These are phyloP conservation scores for Chymomyza fuscimana DNA, from an alignment of 2,888 invertebrate species.

Conservation along the genomic window DNA sequence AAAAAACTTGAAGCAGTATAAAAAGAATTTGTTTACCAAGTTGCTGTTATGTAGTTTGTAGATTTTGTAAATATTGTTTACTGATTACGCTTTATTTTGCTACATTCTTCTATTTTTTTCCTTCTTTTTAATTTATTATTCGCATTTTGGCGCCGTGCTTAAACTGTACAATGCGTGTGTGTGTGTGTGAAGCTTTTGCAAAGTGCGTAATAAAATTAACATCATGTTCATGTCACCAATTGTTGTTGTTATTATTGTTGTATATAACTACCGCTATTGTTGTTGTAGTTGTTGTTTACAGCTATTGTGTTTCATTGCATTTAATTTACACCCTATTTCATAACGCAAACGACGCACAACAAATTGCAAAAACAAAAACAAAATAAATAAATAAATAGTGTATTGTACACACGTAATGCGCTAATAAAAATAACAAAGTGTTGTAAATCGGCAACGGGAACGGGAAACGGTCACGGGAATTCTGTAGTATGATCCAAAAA, in stretches of 20 bases:
- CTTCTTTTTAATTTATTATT: constrained; percentile 10
- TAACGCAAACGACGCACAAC: constrained; percentile 5
- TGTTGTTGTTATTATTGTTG: constrained; percentile 8
- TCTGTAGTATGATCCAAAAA: neutral
- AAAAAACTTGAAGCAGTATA: constrained; percentile 22
- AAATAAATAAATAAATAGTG: constrained; percentile 16
- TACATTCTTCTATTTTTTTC: constrained; percentile 22
- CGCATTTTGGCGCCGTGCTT: constrained; percentile 3
- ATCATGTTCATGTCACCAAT: neutral
- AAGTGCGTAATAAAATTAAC: constrained; percentile 1
- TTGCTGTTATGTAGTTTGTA: constrained; percentile 18
- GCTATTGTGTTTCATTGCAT: constrained; percentile 53
- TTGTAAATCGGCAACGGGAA: too few relatives aligned
- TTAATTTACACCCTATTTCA: constrained; percentile 61
- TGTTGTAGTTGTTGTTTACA: neutral
- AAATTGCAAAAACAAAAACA: constrained; percentile 18
- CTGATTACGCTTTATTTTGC: neutral
- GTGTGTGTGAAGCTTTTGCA: neutral
- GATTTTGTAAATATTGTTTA: constrained; percentile 5
- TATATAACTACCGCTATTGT: constrained; percentile 9
- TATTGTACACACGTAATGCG: constrained; percentile 50
- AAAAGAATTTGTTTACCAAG: constrained; percentile 39
- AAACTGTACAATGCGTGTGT: neutral
- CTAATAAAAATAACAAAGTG: constrained; percentile 55
- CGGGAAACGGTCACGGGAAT: too few relatives aligned